Evolutionary conservation across 2,888 invertebrate genomes (phyloP), one percentile per base, ranked within the genome.

Genomic region (Elgonia sp.): DNA sequence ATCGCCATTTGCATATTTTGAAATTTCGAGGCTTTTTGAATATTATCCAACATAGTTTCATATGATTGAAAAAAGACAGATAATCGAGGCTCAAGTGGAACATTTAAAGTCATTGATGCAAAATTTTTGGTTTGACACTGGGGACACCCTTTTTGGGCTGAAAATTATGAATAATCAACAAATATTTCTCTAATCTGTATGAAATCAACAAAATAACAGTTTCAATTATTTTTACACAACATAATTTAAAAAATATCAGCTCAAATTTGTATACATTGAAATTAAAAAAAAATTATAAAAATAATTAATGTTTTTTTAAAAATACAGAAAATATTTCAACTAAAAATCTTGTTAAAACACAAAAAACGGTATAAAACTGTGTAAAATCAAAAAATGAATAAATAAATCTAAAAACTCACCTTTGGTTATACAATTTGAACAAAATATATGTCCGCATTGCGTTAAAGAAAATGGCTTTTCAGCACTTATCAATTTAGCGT

Each of bases 381-480:
- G n/a, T n/a, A n/a, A n/a, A 62, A 29, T 37, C 7, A 7, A 39
- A 65, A 55, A 55, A 12, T 18, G 6, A 29, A 62, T 21, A 57
- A 29, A 57, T 21, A 57, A 20, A 12, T 16, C 42, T 46, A 46
- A 67, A 16, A 53, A 53, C n/a, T 57, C 53, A 87, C 87, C 83
- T 73, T 18, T 50, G 55, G 0, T 20, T 16, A 79, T 83, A 55
- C 87, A 87, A 37, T 73, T 83, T 0, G 72, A 46, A n/a, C 87
- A 87, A 62, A 70, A 87, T 46, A 87, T 83, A 21, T 87, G 87
- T 20, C 87, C 87, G 9, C 87, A 87, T 9, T 83, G 87, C 6
- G 87, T 87, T n/a, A 87, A 60, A 20, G 87, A 83, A 79, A 87
- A 87, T 18, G 83, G 87, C 21, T 79, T 73, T 10, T 79, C 73